phyloP scores from a whole-genome alignment of 2,888 invertebrate genomes.

The Sesia bembeciformis region DNA sequence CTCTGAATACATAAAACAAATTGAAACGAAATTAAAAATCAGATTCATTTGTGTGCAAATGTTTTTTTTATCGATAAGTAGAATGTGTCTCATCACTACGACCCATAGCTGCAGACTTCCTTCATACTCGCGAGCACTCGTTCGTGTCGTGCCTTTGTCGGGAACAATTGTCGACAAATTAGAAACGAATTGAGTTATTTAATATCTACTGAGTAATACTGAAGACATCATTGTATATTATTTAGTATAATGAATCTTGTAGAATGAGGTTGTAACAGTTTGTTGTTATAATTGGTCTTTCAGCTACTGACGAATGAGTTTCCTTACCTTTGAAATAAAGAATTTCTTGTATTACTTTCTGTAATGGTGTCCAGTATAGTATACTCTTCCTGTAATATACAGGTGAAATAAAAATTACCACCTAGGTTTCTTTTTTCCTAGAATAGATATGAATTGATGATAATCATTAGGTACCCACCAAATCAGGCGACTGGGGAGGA shows the following conservation, averaged over 20 bases:
- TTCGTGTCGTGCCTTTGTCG: conserved; percentile 71
- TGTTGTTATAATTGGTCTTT: neutral
- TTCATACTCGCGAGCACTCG: conserved; percentile 73
- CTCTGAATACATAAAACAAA: too few species aligned
- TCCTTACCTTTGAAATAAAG: neutral
- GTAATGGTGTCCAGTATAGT: neutral
- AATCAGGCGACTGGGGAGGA: too few species aligned
- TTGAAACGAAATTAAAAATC: too few species aligned
- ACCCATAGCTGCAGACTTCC: conserved; percentile 66
- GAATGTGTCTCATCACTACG: conserved; percentile 26
- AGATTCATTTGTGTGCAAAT: too few species aligned
- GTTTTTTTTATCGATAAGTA: neutral
- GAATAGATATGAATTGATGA: too few species aligned
- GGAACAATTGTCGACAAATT: conserved; percentile 74
- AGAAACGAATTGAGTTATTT: conserved; percentile 75
- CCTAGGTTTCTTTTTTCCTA: too few species aligned
- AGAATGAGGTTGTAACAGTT: conserved; percentile 5
- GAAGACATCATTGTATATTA: conserved; percentile 53
- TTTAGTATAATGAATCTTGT: conserved; percentile 20
- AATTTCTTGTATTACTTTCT: neutral
- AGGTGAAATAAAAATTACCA: too few species aligned
- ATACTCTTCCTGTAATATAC: too few species aligned
- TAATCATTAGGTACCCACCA: too few species aligned
- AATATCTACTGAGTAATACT: conserved; percentile 61
- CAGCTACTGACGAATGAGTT: neutral